A percentile compares a stretch with the other conserved stretches of the same genome.
Evolutionary conservation across 2,888 invertebrate genomes (phyloP).

Genomic region (Cheilosia soror): DNA sequence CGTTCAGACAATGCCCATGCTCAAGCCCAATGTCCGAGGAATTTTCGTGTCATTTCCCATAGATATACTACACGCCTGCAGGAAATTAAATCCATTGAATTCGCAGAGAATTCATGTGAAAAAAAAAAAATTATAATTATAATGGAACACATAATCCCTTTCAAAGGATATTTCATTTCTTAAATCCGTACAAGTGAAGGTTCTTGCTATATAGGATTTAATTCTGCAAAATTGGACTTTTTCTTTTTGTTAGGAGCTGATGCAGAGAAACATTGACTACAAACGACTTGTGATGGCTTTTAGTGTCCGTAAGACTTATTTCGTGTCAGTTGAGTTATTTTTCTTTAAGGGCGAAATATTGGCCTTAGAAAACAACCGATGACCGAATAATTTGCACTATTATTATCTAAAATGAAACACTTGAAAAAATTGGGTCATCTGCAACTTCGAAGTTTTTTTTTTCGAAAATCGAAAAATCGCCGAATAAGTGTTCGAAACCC

Average conservation of each 20-base stretch:
- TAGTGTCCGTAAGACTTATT: no score
- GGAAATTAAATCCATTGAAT: constrained; percentile 45
- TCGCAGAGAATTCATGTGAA: constrained; percentile 24
- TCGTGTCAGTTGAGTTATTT: no score
- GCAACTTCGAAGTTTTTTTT: no score
- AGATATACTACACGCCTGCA: background rate
- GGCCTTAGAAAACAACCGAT: no score
- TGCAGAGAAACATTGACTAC: background rate
- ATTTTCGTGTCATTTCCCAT: constrained; percentile 8
- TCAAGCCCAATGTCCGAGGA: constrained; percentile 32
- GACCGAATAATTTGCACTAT: no score
- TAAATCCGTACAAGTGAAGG: constrained; percentile 15
- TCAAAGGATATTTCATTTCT: constrained; percentile 39
- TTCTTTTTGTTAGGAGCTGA: background rate
- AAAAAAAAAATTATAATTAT: constrained; percentile 32
- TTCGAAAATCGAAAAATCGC: no score
- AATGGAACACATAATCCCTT: constrained; percentile 43
- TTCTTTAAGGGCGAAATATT: no score
- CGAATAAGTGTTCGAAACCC: no score
- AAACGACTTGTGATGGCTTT: background rate
- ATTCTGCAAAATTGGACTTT: background rate
- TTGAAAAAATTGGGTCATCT: no score
- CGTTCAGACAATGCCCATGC: constrained; percentile 35
- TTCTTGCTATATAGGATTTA: background rate
- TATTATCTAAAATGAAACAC: no score